phyloP scores from a whole-genome alignment of 2,113 vertebrate species.

The Ochotona curzoniae region DNA sequence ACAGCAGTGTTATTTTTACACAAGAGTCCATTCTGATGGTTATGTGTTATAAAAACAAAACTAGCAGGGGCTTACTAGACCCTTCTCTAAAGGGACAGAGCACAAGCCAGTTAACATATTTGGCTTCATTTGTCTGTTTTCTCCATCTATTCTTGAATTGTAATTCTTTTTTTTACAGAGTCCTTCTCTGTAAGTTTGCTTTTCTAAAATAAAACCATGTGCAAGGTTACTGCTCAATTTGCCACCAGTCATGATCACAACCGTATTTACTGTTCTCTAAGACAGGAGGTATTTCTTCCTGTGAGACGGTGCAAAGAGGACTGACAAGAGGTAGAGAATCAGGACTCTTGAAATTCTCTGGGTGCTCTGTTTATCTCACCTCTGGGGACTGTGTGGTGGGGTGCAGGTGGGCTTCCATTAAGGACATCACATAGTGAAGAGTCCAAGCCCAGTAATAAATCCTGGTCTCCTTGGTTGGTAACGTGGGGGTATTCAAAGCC shows the following conservation, averaged over 20 bases:
- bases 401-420: neutral
- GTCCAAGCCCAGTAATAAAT: neutral
- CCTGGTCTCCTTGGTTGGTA: neutral
- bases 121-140: neutral
- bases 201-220: constrained; percentile 33
- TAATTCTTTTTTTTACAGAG: neutral
- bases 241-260: neutral
- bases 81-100: neutral
- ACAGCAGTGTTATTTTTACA: neutral
- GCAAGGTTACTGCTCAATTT: neutral
- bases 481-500: neutral
- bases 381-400: neutral
- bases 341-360: neutral
- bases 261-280: neutral
- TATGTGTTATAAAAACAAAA: neutral
- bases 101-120: neutral
- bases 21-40: neutral
- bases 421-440: neutral
- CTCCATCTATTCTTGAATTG: neutral
- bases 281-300: neutral
- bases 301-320: neutral
- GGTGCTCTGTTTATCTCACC: neutral
- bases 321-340: neutral
- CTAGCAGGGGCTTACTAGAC: neutral
- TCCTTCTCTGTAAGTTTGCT: neutral